A percentile compares a stretch with the other conserved stretches of the same genome.
phyloP scores from a whole-genome alignment of 2,113 vertebrate genomes.

The Zosterops borbonicus region DNA sequence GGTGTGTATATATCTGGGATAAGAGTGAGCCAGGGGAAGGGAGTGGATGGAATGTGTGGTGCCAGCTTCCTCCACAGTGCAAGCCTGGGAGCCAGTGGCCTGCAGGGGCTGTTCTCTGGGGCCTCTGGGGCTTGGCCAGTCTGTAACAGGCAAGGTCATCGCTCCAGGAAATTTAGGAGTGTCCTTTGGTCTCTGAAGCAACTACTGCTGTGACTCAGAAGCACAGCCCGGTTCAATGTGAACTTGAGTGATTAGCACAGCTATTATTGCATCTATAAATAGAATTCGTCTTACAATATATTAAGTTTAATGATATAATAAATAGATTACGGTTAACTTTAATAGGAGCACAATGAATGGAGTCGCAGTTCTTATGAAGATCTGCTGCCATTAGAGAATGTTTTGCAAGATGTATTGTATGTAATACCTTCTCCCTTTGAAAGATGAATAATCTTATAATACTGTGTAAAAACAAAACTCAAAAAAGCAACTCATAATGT shows the following conservation, averaged over 20 bases:
- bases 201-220: neutral
- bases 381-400: conserved; percentile 7
- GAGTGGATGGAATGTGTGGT: fast-evolving
- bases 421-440: neutral
- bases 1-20: neutral
- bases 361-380: neutral
- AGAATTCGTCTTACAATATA: conserved; percentile 54
- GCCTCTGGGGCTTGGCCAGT: neutral
- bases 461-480: neutral
- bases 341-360: conserved; percentile 50
- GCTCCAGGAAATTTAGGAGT: neutral
- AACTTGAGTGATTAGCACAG: conserved; percentile 44
- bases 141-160: neutral
- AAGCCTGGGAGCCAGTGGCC: fast-evolving
- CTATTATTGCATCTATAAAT: conserved; percentile 52
- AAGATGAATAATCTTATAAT: neutral
- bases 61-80: neutral
- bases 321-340: conserved; percentile 65
- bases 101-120: neutral
- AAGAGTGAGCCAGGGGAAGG: neutral
- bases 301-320: conserved; percentile 67
- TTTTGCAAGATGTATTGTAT: neutral
- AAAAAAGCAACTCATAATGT: neutral
- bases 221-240: neutral
- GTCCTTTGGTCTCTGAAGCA: neutral